Base-by-base conservation (phyloP, 2,113 vertebrate species). In the Thomomys bottae region DNA sequence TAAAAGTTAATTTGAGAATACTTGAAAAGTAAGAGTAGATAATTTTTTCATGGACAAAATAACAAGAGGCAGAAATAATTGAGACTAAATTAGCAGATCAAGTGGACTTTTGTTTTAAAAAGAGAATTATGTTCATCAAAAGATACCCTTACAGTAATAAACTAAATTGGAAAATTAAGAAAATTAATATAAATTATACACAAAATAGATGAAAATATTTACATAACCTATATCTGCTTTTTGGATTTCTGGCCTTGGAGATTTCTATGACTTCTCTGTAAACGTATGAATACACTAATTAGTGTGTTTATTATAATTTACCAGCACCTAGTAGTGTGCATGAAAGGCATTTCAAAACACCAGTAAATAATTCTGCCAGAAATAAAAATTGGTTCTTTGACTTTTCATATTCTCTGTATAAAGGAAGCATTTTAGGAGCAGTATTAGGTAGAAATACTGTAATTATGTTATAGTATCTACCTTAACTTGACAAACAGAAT, bases 1-100 rank as follows among this genome's bases (percentile, higher is more conserved):
- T 91, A 71, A 88, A 82, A 87, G 26, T 66, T 84, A 89, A 78
- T 91, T 75, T 72, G 21, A 78, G 14, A 67, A 88, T 90, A 70
- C 78, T 54, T 82, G 45, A 42, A 49, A 81, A 76, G 14, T 80
- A n/a, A 23, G 20, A 45, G 17, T 23, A 89, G 20, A 15, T 38
- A 61, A 57, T 68, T 88, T 36, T 70, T 77, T 45, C 21, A 78
- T 82, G 38, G 9, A 57, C 49, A 88, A 24, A 90, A 73, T 45
- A 10, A 10, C 59, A 75, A 38, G 70, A 92, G 42, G 30, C 18
- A 79, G 8, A 42, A 75, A n/a, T 36, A 76, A 77, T 54, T 72
- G n/a, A 91, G 70, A 87, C 34, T 5, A n/a, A 88, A 78, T 20
- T 40, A 73, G 28, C 11, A 30, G 10, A 8, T 89, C 61, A 61